Percentiles rank a stretch among this genome's conserved stretches.
Evolutionary conservation across 2,113 vertebrate genomes (phyloP).

Genomic region (Symphodus melops): DNA sequence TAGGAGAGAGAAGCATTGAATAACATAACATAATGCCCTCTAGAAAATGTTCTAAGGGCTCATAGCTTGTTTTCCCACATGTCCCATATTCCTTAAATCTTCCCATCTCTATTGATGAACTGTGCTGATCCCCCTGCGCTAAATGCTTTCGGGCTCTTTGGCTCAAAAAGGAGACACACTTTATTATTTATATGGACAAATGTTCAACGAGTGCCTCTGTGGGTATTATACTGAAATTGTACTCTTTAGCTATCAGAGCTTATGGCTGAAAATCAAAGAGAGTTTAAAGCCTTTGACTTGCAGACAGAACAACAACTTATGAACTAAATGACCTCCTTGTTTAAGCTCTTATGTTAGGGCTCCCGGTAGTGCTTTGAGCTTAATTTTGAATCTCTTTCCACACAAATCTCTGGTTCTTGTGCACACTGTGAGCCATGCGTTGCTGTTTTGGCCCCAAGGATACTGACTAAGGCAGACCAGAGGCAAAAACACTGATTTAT

Average conservation of each 20-base stretch:
- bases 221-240: constrained; percentile 43
- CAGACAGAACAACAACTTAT: constrained; percentile 21
- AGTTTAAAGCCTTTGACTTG: constrained; percentile 35
- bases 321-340: constrained; percentile 5
- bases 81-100: constrained; percentile 40
- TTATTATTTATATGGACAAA: constrained; percentile 62
- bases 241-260: constrained; percentile 14
- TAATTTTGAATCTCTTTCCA: neutral
- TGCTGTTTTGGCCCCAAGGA: neutral
- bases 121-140: constrained; percentile 31
- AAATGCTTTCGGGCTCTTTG: constrained; percentile 33
- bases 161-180: constrained; percentile 27
- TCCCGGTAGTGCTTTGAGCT: neutral
- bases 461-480: neutral
- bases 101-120: constrained; percentile 51
- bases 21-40: neutral
- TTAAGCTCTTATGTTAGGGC: neutral
- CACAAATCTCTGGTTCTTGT: neutral
- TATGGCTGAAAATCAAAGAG: constrained; percentile 30
- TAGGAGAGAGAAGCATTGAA: neutral
- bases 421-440: neutral
- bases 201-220: constrained; percentile 42
- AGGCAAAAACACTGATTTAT: neutral
- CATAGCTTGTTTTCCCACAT: constrained; percentile 27
- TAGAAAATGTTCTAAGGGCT: neutral